Percentiles rank a stretch among this genome's conserved stretches.
phyloP scores from a whole-genome alignment of 2,888 invertebrate genomes.

The Acanthococcus lagerstroemiae region DNA sequence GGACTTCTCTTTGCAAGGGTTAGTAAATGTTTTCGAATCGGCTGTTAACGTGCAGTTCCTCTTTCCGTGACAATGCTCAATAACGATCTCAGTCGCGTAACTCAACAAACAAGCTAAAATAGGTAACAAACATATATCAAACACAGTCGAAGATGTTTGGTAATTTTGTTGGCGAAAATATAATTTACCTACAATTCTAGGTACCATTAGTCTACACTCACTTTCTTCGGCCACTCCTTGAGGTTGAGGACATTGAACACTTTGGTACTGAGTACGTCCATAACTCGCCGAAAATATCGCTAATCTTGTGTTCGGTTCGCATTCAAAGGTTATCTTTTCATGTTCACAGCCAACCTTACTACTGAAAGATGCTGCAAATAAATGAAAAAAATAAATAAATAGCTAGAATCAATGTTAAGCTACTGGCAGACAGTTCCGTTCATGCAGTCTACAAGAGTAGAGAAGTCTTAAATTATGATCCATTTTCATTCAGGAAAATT shows the following conservation, averaged over 20 bases:
- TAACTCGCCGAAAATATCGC: slow-evolving; percentile 89
- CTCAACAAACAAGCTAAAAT: slow-evolving; percentile 75
- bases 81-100: slow-evolving; percentile 83
- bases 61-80: slow-evolving; percentile 76
- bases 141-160: too few relatives aligned
- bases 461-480: too few relatives aligned
- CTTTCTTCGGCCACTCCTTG: slow-evolving; percentile 79
- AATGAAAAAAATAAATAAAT: background rate
- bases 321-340: slow-evolving; percentile 74
- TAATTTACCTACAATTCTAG: too few relatives aligned
- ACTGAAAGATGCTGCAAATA: slow-evolving; percentile 69
- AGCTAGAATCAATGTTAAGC: background rate
- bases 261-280: slow-evolving; percentile 78
- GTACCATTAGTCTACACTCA: too few relatives aligned
- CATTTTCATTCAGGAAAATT: too few relatives aligned
- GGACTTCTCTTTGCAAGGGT: slow-evolving; percentile 64
- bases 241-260: slow-evolving; percentile 74
- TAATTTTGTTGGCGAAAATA: too few relatives aligned
- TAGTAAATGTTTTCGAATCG: slow-evolving; percentile 71
- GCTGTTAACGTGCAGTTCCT: slow-evolving; percentile 67
- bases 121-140: too few relatives aligned
- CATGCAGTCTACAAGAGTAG: too few relatives aligned
- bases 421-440: background rate
- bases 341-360: slow-evolving; percentile 90
- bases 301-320: slow-evolving; percentile 75